Conservation (phyloP, 2,888 invertebrate genomes). For the Nysson spinosus region DNA sequence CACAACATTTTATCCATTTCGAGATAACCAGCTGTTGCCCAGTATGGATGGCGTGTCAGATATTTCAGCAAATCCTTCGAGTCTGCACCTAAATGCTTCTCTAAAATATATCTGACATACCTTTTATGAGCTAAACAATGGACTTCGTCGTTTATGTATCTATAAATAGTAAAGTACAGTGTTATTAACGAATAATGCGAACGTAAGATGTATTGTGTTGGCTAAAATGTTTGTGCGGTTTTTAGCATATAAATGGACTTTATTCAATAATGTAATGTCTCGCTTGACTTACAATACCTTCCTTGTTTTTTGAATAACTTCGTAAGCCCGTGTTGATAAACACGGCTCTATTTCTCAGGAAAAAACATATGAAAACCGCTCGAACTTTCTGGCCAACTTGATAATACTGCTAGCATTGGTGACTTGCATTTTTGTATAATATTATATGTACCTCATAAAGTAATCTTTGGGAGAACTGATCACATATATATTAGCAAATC, state of each 20-base stretch:
- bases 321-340: too few species aligned
- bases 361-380: too few species aligned
- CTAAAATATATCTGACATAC: slow-evolving; percentile 35
- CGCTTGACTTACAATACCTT: too few species aligned
- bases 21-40: slow-evolving; percentile 15
- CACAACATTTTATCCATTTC: slow-evolving; percentile 79
- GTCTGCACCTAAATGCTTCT: slow-evolving; percentile 41
- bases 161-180: not conserved
- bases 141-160: not conserved
- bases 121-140: not conserved
- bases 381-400: too few species aligned
- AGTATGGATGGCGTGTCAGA: slow-evolving; percentile 31
- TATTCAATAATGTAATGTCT: too few species aligned
- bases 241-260: too few species aligned
- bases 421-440: not conserved
- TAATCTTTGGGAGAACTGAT: slow-evolving; percentile 74
- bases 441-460: slow-evolving; percentile 4
- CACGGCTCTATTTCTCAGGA: too few species aligned
- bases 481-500: slow-evolving; percentile 78
- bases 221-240: too few species aligned
- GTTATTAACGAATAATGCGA: too few species aligned
- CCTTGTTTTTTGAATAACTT: too few species aligned
- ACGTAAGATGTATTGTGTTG: too few species aligned
- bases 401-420: not conserved
- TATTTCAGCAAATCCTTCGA: slow-evolving; percentile 1